Evolutionary conservation across 2,797 vertebrate species (phyloP), one percentile per base, ranked within the genome.

Genomic region (Eulemur albifrons): DNA sequence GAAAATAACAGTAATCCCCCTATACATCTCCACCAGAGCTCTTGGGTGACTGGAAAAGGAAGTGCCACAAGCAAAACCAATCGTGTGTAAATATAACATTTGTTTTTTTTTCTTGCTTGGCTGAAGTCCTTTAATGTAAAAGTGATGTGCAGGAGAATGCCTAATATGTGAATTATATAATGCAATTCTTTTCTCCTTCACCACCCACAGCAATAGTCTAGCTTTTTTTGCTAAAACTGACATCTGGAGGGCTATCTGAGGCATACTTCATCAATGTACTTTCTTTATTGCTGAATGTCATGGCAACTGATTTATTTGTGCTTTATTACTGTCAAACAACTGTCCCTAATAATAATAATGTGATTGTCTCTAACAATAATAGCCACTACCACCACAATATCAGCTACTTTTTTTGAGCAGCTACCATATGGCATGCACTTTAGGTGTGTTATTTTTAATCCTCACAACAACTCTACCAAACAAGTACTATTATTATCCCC

Each of bases 151-250:
- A 52, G 11, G 40, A 77, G 38, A 92, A 90, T 86, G 23, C 85
- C 45, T 69, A 90, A 82, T 92, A 84, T 69, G 35, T 93, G 30
- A 94, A 54, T 50, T 72, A 81, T 40, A 75, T 25, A 82, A 89
- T 70, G 14, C 32, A 38, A 50, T 88, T 85, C n/a, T 89, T 93
- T 88, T 48, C 70, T 93, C 45, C 17, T 88, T 93, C 20, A 30
- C 30, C 27, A 48, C 32, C 23, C 15, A 84, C 8, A 80, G 18
- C 0, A 2, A 79, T 35, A 2, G 63, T 45, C 73, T 43, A 80
- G 8, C 27, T 93, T 94, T 43, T 86, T 84, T 94, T 57, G 23
- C 73, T 95, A 76, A 92, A 97, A 83, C 43, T 92, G 48, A 93
- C 43, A 88, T 54, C 13, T 80, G 18, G 61, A 73, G n/a, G 48